Conservation (phyloP, 1,140 invertebrate genomes). For the Cherax destructor region DNA sequence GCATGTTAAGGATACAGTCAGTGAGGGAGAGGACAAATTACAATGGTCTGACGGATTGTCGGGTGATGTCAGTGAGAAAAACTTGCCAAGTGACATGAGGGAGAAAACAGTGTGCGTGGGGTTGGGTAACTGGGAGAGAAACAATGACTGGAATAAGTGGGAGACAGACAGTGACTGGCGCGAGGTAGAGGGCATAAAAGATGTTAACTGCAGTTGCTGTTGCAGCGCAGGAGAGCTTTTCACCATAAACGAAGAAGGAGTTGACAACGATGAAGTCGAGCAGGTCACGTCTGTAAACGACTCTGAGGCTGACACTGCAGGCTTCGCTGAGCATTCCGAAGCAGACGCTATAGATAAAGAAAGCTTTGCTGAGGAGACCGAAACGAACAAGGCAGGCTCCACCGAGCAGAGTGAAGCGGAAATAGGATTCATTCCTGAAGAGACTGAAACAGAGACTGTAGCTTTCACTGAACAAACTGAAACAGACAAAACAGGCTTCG, state of each 20-base stretch:
- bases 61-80: background rate
- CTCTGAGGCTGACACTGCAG: background rate
- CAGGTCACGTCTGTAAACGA: background rate
- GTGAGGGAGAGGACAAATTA: background rate
- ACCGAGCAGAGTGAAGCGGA: no score
- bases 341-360: no score
- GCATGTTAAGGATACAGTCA: constrained; percentile 1
- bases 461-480: no score
- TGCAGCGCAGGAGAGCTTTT: constrained; percentile 24
- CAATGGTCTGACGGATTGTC: background rate
- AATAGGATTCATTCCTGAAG: no score
- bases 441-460: no score
- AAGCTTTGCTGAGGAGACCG: no score
- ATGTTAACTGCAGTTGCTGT: background rate
- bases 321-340: no score
- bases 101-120: background rate
- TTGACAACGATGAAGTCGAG: background rate
- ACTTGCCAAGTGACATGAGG: background rate
- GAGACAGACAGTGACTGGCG: background rate
- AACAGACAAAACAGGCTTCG: no score
- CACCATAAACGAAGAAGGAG: constrained; percentile 41
- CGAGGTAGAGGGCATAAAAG: background rate
- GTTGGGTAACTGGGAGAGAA: background rate
- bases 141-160: background rate
- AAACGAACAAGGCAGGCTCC: no score